Percentiles rank a stretch among this genome's conserved stretches.
These are phyloP conservation scores for Bradypus variegatus DNA, from an alignment of 2,797 vertebrate species.

Conservation along the genomic window DNA sequence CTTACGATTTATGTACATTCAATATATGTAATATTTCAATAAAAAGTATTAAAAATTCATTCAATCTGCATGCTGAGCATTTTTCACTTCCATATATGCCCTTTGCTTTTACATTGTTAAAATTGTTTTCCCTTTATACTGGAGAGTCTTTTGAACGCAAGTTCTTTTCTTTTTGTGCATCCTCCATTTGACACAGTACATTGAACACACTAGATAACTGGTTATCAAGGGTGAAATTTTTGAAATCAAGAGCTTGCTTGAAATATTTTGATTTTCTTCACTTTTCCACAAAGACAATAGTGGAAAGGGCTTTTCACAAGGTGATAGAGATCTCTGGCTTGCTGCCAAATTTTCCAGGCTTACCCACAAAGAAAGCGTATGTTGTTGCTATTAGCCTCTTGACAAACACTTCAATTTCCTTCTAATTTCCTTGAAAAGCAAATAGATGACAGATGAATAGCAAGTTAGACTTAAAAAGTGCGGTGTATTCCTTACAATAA, in stretches of 20 bases:
- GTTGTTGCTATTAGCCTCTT: background rate
- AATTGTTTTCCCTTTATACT: background rate
- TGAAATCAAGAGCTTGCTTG: background rate
- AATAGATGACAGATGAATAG: background rate
- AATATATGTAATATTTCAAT: background rate
- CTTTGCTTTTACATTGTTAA: background rate
- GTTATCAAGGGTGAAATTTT: background rate
- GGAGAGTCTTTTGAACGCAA: background rate
- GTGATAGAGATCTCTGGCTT: background rate
- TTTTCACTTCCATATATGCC: background rate
- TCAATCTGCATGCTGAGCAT: background rate
- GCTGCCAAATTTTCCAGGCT: background rate
- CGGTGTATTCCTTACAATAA: background rate
- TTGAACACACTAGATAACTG: background rate
- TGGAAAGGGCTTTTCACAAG: background rate
- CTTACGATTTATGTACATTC: background rate
- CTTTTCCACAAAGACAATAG: background rate
- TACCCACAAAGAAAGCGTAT: background rate
- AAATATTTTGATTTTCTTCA: background rate
- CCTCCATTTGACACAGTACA: background rate
- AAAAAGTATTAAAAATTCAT: background rate
- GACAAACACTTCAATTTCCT: constrained; percentile 13
- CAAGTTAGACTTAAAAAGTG: background rate
- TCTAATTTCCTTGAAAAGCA: constrained; percentile 17
- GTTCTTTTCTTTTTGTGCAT: background rate